A percentile compares a stretch with the other conserved stretches of the same genome.
These are phyloP conservation scores for Chunga burmeisteri DNA, from an alignment of 2,113 vertebrate species.

Conservation along the genomic window DNA sequence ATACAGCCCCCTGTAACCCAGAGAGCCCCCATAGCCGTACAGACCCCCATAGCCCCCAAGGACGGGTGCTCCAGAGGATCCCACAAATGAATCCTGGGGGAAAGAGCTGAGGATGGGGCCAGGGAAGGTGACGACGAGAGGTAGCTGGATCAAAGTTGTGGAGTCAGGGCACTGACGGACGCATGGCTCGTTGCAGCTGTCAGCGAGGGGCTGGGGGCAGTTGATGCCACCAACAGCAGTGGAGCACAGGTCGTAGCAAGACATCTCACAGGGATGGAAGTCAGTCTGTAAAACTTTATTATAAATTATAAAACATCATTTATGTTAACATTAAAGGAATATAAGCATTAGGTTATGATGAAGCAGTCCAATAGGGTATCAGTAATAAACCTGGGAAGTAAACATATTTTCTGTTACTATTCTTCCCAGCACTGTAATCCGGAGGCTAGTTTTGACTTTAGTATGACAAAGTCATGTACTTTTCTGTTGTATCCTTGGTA, in stretches of 20 bases:
- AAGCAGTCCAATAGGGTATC: not conserved
- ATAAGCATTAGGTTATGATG: rapidly evolving
- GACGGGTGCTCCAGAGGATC: not conserved
- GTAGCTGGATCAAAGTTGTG: not conserved
- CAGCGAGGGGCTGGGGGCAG: not conserved
- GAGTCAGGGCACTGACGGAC: not conserved
- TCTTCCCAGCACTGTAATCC: not conserved
- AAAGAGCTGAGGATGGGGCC: conserved; percentile 36
- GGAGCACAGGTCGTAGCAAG: not conserved
- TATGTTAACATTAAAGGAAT: not conserved
- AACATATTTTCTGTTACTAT: rapidly evolving
- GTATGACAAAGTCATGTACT: too few species aligned
- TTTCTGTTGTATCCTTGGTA: not conserved
- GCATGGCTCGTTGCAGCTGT: not conserved
- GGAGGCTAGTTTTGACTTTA: not conserved
- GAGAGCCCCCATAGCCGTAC: not conserved
- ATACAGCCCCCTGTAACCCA: not conserved
- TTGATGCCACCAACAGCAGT: rapidly evolving
- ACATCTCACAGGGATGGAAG: not conserved
- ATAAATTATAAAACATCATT: not conserved
- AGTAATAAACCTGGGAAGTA: not conserved
- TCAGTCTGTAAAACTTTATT: not conserved
- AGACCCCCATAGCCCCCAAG: not conserved
- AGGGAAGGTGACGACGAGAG: not conserved
- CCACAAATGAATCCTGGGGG: not conserved